Conservation (phyloP, 2,797 vertebrate genomes). For the Astyanax mexicanus region DNA sequence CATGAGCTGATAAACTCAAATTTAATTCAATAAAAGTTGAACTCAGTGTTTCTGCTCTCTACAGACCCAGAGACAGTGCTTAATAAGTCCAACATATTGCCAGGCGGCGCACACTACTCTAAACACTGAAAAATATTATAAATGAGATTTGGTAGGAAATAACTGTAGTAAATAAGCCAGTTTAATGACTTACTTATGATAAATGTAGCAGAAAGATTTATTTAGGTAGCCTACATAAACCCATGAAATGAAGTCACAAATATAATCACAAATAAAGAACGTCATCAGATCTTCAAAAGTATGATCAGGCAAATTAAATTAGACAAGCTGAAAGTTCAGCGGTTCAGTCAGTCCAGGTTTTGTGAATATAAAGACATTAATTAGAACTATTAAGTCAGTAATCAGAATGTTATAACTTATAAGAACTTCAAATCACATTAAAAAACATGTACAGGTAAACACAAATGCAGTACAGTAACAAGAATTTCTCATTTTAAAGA, state of each 20-base stretch:
- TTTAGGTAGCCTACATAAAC: neutral
- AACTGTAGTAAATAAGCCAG: neutral
- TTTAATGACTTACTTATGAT: constrained; percentile 1
- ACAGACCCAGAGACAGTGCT: neutral
- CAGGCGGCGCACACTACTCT: neutral
- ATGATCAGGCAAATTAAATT: neutral
- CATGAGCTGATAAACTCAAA: neutral
- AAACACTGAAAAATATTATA: neutral
- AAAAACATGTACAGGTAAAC: no score
- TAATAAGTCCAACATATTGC: neutral
- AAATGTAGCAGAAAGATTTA: neutral
- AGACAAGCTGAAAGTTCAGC: neutral
- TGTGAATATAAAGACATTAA: no score
- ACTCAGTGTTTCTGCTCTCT: neutral
- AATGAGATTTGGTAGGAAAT: neutral
- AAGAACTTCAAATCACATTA: no score
- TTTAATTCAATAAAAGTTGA: neutral
- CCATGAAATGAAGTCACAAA: constrained; percentile 14
- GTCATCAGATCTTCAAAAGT: neutral
- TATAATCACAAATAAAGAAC: neutral
- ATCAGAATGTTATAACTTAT: no score
- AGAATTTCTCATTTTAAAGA: no score
- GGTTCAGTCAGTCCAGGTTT: neutral
- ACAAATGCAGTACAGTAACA: no score
- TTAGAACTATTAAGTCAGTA: no score